These are phyloP conservation scores for Hydrochoerus hydrochaeris DNA, from an alignment of 2,113 vertebrate species.

Conservation along the genomic window DNA sequence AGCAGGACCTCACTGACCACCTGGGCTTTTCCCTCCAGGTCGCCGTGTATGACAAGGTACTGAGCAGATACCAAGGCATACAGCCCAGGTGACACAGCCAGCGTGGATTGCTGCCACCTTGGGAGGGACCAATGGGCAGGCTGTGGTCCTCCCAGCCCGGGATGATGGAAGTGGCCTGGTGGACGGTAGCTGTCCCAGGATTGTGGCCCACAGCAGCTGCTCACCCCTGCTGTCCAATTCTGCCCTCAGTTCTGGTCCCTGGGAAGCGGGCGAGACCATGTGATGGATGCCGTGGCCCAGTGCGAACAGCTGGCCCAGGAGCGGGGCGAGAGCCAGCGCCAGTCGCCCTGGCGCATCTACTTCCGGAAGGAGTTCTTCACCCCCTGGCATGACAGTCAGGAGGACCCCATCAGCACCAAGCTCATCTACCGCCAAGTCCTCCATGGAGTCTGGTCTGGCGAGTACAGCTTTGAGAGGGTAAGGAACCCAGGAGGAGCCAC, in stretches of 20 bases:
- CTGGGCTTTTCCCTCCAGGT: constrained; percentile 97
- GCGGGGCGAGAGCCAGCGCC: constrained; percentile 90
- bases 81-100: not conserved
- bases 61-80: not conserved
- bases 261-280: constrained; percentile 91
- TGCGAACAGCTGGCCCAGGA: constrained; percentile 95
- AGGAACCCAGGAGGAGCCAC: not conserved
- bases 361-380: constrained; percentile 98
- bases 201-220: not conserved
- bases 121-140: not conserved
- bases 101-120: fast-evolving
- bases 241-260: constrained; percentile 93
- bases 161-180: not conserved
- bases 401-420: constrained; percentile 92
- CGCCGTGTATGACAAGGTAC: constrained; percentile 95
- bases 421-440: constrained; percentile 96
- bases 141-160: not conserved
- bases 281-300: constrained; percentile 96
- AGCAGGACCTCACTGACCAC: constrained; percentile 89
- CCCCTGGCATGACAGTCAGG: constrained; percentile 93
- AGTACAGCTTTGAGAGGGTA: constrained; percentile 94
- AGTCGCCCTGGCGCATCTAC: constrained; percentile 94
- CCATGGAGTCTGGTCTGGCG: constrained; percentile 92
- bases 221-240: not conserved
- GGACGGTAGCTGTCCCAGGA: not conserved